phyloP scores from a whole-genome alignment of 2,797 vertebrate genomes.

The Gymnocypris eckloni region DNA sequence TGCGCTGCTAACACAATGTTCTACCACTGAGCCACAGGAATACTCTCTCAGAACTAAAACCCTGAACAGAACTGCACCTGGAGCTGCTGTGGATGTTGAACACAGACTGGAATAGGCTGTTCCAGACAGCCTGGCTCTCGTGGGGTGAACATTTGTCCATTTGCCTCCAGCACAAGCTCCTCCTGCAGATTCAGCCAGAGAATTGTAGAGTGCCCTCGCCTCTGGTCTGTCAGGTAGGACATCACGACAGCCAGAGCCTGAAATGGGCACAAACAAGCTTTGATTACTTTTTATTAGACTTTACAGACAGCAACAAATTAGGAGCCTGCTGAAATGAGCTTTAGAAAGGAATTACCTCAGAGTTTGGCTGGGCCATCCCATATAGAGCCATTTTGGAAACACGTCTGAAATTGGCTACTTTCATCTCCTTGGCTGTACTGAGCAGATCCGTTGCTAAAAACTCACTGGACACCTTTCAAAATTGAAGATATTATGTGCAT shows the following conservation, averaged over 20 bases:
- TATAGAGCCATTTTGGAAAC: constrained; percentile 86
- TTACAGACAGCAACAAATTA: not conserved
- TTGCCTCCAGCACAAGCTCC: constrained; percentile 81
- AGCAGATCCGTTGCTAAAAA: constrained; percentile 79
- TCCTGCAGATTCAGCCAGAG: constrained; percentile 85
- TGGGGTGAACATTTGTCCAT: constrained; percentile 78
- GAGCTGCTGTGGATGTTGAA: constrained; percentile 71
- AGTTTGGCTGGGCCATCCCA: constrained; percentile 84
- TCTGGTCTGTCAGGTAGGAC: constrained; percentile 80
- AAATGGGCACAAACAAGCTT: constrained; percentile 14
- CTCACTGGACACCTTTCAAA: constrained; percentile 76
- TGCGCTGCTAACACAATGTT: no score
- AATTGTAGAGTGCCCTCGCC: constrained; percentile 78
- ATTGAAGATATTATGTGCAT: not conserved
- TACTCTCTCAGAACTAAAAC: no score
- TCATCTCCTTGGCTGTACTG: constrained; percentile 85
- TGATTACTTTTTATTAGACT: constrained; percentile 17
- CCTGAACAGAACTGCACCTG: constrained; percentile 72
- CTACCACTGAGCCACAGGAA: no score
- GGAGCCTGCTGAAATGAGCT: not conserved
- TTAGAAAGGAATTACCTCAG: constrained; percentile 76
- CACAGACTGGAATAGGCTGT: constrained; percentile 72
- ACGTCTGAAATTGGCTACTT: constrained; percentile 85
- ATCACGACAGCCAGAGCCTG: constrained; percentile 70
- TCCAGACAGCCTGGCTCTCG: constrained; percentile 69